These are phyloP conservation scores for Lamellibrachia luymesi DNA, from an alignment of 1,140 invertebrate species.

Conservation along the genomic window DNA sequence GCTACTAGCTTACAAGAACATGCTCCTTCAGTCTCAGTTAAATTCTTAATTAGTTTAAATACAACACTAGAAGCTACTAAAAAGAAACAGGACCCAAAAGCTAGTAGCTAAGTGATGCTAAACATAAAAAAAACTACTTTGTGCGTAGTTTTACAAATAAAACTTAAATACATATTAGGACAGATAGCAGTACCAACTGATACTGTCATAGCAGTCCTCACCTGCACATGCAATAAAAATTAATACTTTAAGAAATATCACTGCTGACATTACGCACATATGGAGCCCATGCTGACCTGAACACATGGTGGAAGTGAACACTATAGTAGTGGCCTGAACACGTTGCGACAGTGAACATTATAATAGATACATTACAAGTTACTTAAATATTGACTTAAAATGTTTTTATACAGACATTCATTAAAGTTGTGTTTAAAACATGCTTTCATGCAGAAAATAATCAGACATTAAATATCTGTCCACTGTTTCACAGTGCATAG, in stretches of 20 bases:
- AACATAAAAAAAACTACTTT: not conserved
- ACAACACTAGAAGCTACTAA: not conserved
- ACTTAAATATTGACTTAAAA: not conserved
- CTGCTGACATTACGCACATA: not conserved
- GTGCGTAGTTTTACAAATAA: not conserved
- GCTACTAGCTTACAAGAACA: not conserved
- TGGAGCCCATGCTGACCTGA: too few relatives aligned
- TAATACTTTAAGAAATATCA: not conserved
- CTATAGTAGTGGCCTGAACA: not conserved
- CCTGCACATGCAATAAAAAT: not conserved
- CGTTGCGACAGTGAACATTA: not conserved
- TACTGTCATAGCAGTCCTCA: not conserved
- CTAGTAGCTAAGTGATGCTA: not conserved
- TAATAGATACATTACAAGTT: not conserved
- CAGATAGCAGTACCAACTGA: not conserved
- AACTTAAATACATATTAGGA: not conserved
- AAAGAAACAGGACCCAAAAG: not conserved
- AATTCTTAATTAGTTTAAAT: not conserved
- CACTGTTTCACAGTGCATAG: not conserved
- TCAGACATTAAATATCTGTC: not conserved
- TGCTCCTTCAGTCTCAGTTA: too few relatives aligned
- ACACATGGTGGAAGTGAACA: too few relatives aligned
- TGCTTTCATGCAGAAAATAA: not conserved
- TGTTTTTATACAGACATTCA: not conserved
- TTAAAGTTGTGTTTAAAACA: too few relatives aligned